Conservation (phyloP, 2,113 vertebrate genomes). For the Neogale vison region DNA sequence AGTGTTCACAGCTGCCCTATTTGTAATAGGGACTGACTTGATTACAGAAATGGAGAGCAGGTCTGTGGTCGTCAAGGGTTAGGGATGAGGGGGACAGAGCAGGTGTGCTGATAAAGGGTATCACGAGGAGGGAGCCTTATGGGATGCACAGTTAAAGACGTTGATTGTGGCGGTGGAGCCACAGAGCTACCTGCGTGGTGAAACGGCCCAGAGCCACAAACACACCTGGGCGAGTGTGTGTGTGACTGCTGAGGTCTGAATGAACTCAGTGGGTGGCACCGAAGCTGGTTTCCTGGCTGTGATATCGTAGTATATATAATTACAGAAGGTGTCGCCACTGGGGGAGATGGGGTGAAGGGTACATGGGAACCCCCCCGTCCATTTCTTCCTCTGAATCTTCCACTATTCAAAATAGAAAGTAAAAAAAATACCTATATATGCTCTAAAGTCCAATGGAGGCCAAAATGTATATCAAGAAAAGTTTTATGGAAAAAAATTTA, state of each 20-base stretch:
- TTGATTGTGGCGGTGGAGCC: not conserved
- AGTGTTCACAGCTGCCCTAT: not conserved
- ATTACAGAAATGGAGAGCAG: not conserved
- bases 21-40: not conserved
- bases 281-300: not conserved
- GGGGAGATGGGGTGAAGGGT: not conserved
- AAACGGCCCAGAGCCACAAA: not conserved
- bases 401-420: not conserved
- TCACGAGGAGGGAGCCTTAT: not conserved
- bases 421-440: not conserved
- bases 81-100: not conserved
- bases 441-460: not conserved
- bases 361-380: fast-evolving
- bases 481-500: not conserved
- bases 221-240: not conserved
- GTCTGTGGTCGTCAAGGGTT: not conserved
- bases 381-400: not conserved
- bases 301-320: not conserved
- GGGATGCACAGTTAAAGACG: not conserved
- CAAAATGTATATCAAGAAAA: not conserved
- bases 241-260: too few species aligned
- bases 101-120: not conserved
- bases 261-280: too few species aligned
- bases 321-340: not conserved
- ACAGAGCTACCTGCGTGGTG: not conserved